Base-by-base conservation (phyloP, 2,888 invertebrate species). In the Tetranychus truncatus region DNA sequence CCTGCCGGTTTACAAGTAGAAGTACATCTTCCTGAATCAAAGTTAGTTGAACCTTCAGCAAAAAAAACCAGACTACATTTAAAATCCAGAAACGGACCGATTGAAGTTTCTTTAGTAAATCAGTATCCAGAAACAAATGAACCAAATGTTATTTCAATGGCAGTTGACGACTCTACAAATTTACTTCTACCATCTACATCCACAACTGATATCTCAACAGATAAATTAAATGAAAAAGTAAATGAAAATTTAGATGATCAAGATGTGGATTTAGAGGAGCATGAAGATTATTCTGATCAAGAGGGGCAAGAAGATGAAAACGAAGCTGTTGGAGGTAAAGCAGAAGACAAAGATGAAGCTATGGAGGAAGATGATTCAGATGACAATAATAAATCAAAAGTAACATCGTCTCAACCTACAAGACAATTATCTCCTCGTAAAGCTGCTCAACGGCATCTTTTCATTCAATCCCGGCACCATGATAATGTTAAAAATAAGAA, bases 1-100 rank as follows among this genome's bases (percentile, higher is more conserved):
- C 91, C 92, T 1, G 83, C 89, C n/a, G 90, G 90, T 46, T 88
- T 90, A 1, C 85, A 87, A 79, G 83, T 91, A 75, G 86, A 86
- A 79, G 87, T 88, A 71, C 88, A 88, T 65, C 81, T 83, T 73
- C 84, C 85, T 71, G 72, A 72, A 11, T 11, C 20, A 69, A n/a
- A 20, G 11, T 79, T 74, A 2, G 71, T 24, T 24, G 34, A 44
- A 66, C 21, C 74, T 66, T 74, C 92, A 92, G 93, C 94, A 34
- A 46, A 73, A 11, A 73, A 66, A 21, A 8, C 34, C 11, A 73
- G 46, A 74, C 88, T 85, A 81, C 87, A 88, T 81, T 82, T 89
- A 71, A 88, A 87, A 81, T 87, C 88, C 78, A 82, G 84, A 67
- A 82, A 84, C 45, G 88, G 88, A 77, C 86, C 88, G n/a, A 85